A percentile compares a stretch with the other conserved stretches of the same genome.
phyloP scores from a whole-genome alignment of 2,888 invertebrate genomes.

The Dryomyza anilis region DNA sequence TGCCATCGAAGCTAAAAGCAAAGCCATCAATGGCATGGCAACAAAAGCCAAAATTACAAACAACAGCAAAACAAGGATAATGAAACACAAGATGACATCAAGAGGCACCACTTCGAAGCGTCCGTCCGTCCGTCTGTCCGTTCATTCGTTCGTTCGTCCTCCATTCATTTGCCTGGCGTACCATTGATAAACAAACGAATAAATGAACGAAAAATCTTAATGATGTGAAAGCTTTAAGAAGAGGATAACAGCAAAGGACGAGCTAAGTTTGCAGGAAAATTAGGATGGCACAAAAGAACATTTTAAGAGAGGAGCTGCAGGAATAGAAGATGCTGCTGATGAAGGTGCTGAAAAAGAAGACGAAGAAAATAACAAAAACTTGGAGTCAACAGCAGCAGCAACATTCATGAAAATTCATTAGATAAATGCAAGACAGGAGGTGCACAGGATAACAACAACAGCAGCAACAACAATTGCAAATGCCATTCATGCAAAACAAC shows the following conservation, averaged over 20 bases:
- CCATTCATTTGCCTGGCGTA: not conserved
- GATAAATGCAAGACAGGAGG: not conserved
- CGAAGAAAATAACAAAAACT: too few species aligned
- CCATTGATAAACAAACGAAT: not conserved
- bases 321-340: conserved; percentile 1
- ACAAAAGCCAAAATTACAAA: not conserved
- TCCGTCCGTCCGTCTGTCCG: too few species aligned
- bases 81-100: conserved; percentile 1
- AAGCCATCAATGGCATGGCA: not conserved
- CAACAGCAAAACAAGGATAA: not conserved
- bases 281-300: not conserved
- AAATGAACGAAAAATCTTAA: conserved; percentile 7
- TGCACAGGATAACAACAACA: not conserved
- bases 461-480: not conserved
- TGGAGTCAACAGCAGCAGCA: too few species aligned
- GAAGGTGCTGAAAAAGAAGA: not conserved
- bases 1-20: not conserved
- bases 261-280: too few species aligned
- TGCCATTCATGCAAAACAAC: not conserved
- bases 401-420: too few species aligned
- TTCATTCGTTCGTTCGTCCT: too few species aligned
- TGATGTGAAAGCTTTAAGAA: not conserved
- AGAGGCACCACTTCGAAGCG: too few species aligned
- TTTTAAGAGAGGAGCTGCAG: not conserved
- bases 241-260: not conserved